Evolutionary conservation across 2,888 invertebrate genomes (phyloP).

Genomic region (Dinocampus coccinellae): DNA sequence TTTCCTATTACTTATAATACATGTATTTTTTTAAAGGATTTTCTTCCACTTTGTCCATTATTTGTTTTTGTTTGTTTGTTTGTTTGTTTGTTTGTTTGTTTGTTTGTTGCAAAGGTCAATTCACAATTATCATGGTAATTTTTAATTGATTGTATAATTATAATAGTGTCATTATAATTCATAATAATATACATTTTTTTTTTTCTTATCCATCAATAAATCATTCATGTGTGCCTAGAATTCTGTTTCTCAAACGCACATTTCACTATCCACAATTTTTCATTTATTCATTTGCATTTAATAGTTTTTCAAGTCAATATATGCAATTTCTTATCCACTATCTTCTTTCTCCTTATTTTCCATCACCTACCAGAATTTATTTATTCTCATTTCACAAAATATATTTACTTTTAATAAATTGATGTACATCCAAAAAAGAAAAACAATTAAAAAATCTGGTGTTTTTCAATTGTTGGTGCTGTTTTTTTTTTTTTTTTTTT

Average conservation of each 20-base stretch:
- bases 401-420: background rate
- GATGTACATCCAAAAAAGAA: conserved; percentile 34
- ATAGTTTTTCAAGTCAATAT: conserved; percentile 28
- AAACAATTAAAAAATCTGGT: conserved; percentile 3
- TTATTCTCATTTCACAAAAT: conserved; percentile 36
- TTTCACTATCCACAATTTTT: conserved; percentile 22
- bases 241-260: conserved; percentile 54
- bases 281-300: conserved; percentile 12
- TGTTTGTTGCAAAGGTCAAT: conserved; percentile 61
- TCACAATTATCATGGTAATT: conserved; percentile 69
- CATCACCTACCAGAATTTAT: no score
- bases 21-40: conserved; percentile 54
- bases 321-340: conserved; percentile 33
- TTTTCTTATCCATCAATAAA: conserved; percentile 59
- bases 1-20: conserved; percentile 65
- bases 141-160: conserved; percentile 64
- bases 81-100: no score
- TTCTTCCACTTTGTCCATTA: conserved; percentile 37
- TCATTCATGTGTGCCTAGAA: conserved; percentile 67
- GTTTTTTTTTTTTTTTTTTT: no score
- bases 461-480: background rate
- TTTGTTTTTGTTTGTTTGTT: no score
- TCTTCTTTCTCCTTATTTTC: conserved; percentile 20
- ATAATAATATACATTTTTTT: conserved; percentile 70
- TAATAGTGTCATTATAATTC: conserved; percentile 70